A percentile compares a stretch with the other conserved stretches of the same genome.
These are phyloP conservation scores for Catharus fuscescens DNA, from an alignment of 2,113 vertebrate genomes.

Conservation along the genomic window DNA sequence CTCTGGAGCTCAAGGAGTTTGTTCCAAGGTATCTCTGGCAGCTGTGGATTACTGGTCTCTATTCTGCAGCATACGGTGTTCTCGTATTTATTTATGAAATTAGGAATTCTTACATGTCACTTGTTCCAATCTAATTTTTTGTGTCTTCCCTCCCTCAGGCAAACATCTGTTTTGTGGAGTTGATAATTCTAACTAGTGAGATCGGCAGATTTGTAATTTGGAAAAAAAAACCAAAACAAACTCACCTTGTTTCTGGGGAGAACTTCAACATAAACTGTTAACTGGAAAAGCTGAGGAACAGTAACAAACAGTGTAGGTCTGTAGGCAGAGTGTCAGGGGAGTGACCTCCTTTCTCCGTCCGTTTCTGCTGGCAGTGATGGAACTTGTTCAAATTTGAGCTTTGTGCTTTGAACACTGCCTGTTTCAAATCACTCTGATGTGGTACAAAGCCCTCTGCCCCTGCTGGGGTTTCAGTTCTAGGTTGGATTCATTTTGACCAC, in stretches of 20 bases:
- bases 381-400: background rate
- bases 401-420: background rate
- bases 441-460: background rate
- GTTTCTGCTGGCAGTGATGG: background rate
- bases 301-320: background rate
- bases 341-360: background rate
- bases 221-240: background rate
- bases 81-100: slow-evolving; percentile 12
- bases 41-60: background rate
- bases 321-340: background rate
- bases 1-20: background rate
- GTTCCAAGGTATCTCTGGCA: background rate
- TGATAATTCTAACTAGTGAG: background rate
- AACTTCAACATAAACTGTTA: background rate
- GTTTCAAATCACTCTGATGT: background rate
- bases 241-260: background rate
- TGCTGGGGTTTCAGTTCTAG: background rate
- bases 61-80: background rate
- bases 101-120: background rate
- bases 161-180: background rate
- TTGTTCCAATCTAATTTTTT: background rate
- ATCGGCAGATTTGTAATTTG: background rate
- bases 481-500: background rate
- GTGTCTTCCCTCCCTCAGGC: background rate
- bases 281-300: background rate